phyloP scores from a whole-genome alignment of 2,797 vertebrate genomes.

The Gallinago stenura region DNA sequence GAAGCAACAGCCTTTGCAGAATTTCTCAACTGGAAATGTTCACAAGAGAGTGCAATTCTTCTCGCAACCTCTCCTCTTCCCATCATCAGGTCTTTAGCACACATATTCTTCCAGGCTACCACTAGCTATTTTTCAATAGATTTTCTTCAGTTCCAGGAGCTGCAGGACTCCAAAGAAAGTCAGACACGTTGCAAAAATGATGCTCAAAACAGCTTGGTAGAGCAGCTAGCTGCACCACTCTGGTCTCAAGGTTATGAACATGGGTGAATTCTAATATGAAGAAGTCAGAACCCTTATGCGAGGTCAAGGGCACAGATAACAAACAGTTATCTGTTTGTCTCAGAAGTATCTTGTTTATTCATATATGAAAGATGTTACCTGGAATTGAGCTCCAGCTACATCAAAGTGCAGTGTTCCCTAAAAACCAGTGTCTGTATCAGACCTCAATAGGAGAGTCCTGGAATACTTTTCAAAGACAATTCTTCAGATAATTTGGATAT shows the following conservation, averaged over 20 bases:
- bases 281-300: neutral
- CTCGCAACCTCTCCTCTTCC: neutral
- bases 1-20: neutral
- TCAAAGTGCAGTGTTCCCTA: rapidly evolving
- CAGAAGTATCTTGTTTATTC: neutral
- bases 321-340: neutral
- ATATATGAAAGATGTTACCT: neutral
- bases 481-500: neutral
- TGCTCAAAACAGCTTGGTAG: neutral
- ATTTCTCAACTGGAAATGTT: neutral
- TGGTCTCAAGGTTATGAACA: neutral
- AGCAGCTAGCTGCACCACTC: neutral
- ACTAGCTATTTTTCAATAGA: neutral
- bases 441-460: rapidly evolving
- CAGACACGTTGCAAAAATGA: neutral
- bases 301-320: neutral
- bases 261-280: neutral
- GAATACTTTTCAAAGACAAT: neutral
- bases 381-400: neutral
- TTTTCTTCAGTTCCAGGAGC: neutral
- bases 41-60: neutral
- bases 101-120: neutral
- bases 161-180: neutral
- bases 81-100: neutral
- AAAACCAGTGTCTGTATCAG: neutral